Base-by-base conservation (phyloP, 2,113 vertebrate species). In the Limanda limanda region DNA sequence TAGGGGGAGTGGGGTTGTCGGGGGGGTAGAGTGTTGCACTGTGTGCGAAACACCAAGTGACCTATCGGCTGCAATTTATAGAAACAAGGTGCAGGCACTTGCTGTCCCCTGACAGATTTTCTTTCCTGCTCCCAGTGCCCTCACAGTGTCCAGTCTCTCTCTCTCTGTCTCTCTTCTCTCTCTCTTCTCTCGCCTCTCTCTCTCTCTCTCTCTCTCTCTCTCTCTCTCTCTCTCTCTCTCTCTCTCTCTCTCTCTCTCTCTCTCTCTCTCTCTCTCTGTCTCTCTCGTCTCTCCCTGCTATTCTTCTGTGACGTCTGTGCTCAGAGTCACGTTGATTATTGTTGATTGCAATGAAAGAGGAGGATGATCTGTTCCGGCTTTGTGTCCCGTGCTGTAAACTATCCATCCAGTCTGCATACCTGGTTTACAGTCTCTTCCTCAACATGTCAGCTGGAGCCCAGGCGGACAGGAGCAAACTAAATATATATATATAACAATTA, bases 21-120 rank as follows among this genome's bases (percentile, higher is more conserved):
- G 65, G 75, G 31, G 40, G 70, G 71, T 23, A 65, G 69, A 67
- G 73, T 78, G 88, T 92, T 87, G 89, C 89, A 88, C 87, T 81
- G 78, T 88, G 92, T 94, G 82, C 92, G 82, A 80, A 91, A 90
- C 89, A 90, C 84, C 81, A 79, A 92, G 87, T 93, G 91, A 93
- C 91, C 90, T 88, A 83, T 91, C 87, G 79, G 88, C 84, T 89
- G 92, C 92, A 94, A 93, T 95, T 95, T 94, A 93, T 95, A 94
- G 93, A 93, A 92, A 77, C 86, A 84, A 88, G 87, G 82, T 88
- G 79, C 88, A 85, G 78, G 82, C 86, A 74, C 81, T 88, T 69
- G 72, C 88, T 89, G 75, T 85, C 74, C 84, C 80, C 79, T 84
- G 86, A 88, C 82, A 86, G 85, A 92, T 88, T 91, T 75, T 24